These are phyloP conservation scores for Plodia interpunctella DNA, from an alignment of 1,140 invertebrate species.

Conservation along the genomic window DNA sequence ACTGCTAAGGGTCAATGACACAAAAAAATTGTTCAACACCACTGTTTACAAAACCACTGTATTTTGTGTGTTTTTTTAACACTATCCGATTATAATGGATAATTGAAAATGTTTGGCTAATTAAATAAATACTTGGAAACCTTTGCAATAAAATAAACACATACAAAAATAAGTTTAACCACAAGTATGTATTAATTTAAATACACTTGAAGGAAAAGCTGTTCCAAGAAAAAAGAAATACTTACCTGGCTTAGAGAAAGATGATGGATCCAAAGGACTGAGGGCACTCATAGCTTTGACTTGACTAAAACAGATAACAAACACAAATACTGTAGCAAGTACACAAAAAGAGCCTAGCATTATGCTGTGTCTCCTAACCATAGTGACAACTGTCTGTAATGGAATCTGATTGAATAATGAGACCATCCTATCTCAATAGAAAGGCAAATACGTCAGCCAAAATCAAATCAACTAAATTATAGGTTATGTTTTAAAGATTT, in stretches of 20 bases:
- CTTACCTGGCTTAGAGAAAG: slow-evolving; percentile 62
- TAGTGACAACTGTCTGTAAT: neutral
- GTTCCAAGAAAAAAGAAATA: neutral
- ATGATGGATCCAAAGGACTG: slow-evolving; percentile 66
- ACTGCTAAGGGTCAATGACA: no score
- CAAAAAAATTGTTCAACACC: no score
- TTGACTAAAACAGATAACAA: slow-evolving; percentile 41
- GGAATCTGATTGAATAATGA: slow-evolving; percentile 4
- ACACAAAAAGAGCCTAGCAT: neutral
- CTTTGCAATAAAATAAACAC: no score
- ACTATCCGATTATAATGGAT: no score
- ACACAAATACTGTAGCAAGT: neutral
- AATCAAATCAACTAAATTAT: neutral
- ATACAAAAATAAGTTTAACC: no score
- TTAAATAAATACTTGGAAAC: no score
- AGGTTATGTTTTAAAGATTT: neutral
- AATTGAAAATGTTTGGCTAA: no score
- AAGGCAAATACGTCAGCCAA: neutral
- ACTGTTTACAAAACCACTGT: no score
- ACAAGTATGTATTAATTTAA: no score
- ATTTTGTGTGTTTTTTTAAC: no score
- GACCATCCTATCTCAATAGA: neutral
- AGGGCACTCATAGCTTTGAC: slow-evolving; percentile 53
- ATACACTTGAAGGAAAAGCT: no score
- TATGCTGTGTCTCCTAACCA: neutral